Percentiles rank a stretch among this genome's conserved stretches.
phyloP scores from a whole-genome alignment of 2,888 invertebrate species.

The Theretra japonica region DNA sequence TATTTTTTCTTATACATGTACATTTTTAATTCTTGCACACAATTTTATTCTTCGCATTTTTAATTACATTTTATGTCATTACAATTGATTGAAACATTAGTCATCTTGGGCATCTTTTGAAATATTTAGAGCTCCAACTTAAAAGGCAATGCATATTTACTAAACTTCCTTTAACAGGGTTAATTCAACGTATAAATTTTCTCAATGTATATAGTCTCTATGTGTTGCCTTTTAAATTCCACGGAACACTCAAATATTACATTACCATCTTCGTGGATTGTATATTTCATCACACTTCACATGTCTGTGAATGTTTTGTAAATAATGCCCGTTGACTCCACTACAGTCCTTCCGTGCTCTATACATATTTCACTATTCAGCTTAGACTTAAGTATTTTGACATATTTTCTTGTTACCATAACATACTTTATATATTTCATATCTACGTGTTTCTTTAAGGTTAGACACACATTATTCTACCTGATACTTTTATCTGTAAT shows the following conservation, averaged over 20 bases:
- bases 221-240: conserved; percentile 10
- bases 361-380: not conserved
- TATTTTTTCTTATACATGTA: conserved; percentile 5
- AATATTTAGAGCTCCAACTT: not conserved
- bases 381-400: not conserved
- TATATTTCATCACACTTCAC: conserved; percentile 5
- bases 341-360: not conserved
- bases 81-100: not conserved
- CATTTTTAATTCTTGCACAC: conserved; percentile 9
- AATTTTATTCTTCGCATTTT: not conserved
- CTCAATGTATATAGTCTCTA: not conserved
- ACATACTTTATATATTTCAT: not conserved
- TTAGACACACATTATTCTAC: not conserved
- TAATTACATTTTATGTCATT: not conserved
- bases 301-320: conserved; percentile 14
- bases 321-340: not conserved
- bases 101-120: not conserved
- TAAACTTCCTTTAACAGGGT: not conserved
- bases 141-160: not conserved
- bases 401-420: not conserved
- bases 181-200: not conserved
- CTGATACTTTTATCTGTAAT: not conserved
- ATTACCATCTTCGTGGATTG: not conserved
- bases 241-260: not conserved
- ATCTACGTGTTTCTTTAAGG: not conserved